Base-by-base conservation (phyloP, 2,797 vertebrate genomes). In the Brachymystax lenok region DNA sequence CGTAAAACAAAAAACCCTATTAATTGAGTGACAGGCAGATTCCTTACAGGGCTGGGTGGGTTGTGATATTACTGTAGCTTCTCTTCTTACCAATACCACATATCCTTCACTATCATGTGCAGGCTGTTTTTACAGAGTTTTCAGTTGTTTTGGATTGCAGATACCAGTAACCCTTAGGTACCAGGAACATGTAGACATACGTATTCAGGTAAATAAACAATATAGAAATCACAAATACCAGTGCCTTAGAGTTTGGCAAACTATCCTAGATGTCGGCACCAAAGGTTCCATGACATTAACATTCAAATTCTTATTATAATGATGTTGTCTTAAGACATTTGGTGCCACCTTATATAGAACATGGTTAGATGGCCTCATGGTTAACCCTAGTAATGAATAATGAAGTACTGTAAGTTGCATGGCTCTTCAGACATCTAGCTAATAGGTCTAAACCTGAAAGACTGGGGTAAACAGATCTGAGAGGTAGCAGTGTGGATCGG, bases 1-100 rank as follows among this genome's bases (percentile, higher is more conserved):
- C 51, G 61, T 74, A 28, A 75, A 79, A 85, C 30, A 84, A 80
- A 87, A 87, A 90, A 87, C 76, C 84, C 77, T 84, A 81, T 89
- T 82, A 87, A 86, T 72, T 77, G 74, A 81, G 78, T 61, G 78
- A 73, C 76, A 79, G 70, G 71, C 73, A 77, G 80, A 76, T 74
- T 30, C 21, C 50, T 59, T 19, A 17, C 54, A n/a, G 17, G 54
- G 14, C 19, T 1, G 6, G 35, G 35, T n/a, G 40, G 77, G 40
- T 73, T 56, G 81, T 75, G 52, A 52, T 69, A 73, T 74, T 46
- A 21, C 59, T 63, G 69, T 14, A 75, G 74, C 72, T 0, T 0
- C 54, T 70, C 69, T 83, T 56, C 56, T 59, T 19, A 4, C 13
- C 28, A 7, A 21, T 56, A 52, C 40, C 63, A 33, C 74, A 63